Percentiles rank a stretch among this genome's conserved stretches.
phyloP scores from a whole-genome alignment of 2,797 vertebrate genomes.

The Danio albolineatus region DNA sequence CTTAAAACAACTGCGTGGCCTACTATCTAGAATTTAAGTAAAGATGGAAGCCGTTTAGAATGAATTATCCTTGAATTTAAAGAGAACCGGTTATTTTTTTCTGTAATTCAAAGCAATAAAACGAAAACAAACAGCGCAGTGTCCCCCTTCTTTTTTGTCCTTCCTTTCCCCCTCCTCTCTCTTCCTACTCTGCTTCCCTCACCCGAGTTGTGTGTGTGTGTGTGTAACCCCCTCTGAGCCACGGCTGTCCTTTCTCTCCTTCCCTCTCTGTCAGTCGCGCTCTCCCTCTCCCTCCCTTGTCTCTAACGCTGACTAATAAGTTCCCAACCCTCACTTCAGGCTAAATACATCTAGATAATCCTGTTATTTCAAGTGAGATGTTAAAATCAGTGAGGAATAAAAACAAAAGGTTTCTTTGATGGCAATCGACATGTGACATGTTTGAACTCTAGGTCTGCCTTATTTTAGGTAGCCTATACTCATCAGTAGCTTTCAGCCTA shows the following conservation, averaged over 20 bases:
- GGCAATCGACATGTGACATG: background rate
- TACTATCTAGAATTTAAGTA: background rate
- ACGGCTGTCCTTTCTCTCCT: slow-evolving; percentile 22
- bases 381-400: background rate
- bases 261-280: slow-evolving; percentile 35
- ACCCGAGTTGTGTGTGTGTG: slow-evolving; percentile 19
- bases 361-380: slow-evolving; percentile 33
- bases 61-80: slow-evolving; percentile 31
- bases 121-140: slow-evolving; percentile 53
- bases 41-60: slow-evolving; percentile 20
- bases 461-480: background rate
- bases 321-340: slow-evolving; percentile 26
- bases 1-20: slow-evolving; percentile 33
- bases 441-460: background rate
- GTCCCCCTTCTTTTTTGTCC: slow-evolving; percentile 46
- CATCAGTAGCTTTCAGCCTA: background rate
- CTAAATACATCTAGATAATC: slow-evolving; percentile 27
- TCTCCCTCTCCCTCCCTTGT: slow-evolving; percentile 22
- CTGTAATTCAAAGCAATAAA: slow-evolving; percentile 41
- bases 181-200: slow-evolving; percentile 51
- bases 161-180: slow-evolving; percentile 54
- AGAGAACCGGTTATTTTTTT: background rate
- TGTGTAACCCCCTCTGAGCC: slow-evolving; percentile 37
- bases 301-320: slow-evolving; percentile 14
- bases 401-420: background rate